Conservation (phyloP, 2,797 vertebrate genomes). For the Clarias pachynema region DNA sequence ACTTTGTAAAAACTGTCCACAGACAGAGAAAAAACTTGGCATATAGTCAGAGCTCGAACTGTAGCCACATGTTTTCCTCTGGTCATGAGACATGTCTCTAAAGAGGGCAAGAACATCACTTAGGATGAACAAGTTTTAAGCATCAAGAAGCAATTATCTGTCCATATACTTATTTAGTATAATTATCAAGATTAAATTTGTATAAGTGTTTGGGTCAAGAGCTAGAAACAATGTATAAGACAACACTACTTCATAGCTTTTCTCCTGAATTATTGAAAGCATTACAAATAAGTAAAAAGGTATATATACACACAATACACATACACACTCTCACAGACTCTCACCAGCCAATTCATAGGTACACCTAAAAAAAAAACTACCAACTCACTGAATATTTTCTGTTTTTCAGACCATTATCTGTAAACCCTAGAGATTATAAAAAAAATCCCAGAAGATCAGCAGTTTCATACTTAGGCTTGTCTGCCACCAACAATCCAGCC, state of each 20-base stretch:
- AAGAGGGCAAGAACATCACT: slow-evolving; percentile 46
- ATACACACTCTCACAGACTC: too few relatives aligned
- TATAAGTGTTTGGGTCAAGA: not conserved
- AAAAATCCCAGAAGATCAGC: too few relatives aligned
- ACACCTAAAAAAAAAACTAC: too few relatives aligned
- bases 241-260: not conserved
- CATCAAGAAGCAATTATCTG: not conserved
- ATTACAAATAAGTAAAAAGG: not conserved
- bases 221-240: not conserved
- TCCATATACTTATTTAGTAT: not conserved
- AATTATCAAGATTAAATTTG: not conserved
- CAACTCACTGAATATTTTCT: too few relatives aligned
- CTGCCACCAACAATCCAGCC: too few relatives aligned
- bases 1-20: slow-evolving; percentile 65
- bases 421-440: too few relatives aligned
- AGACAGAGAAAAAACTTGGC: slow-evolving; percentile 75
- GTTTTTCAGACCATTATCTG: too few relatives aligned
- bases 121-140: not conserved
- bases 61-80: slow-evolving; percentile 72
- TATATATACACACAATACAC: not conserved
- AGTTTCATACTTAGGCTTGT: too few relatives aligned
- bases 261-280: not conserved
- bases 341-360: too few relatives aligned
- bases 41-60: slow-evolving; percentile 68
- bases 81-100: slow-evolving; percentile 72